Percentiles rank a stretch among this genome's conserved stretches.
phyloP scores from a whole-genome alignment of 2,888 invertebrate genomes.

The Dryococelus australis region DNA sequence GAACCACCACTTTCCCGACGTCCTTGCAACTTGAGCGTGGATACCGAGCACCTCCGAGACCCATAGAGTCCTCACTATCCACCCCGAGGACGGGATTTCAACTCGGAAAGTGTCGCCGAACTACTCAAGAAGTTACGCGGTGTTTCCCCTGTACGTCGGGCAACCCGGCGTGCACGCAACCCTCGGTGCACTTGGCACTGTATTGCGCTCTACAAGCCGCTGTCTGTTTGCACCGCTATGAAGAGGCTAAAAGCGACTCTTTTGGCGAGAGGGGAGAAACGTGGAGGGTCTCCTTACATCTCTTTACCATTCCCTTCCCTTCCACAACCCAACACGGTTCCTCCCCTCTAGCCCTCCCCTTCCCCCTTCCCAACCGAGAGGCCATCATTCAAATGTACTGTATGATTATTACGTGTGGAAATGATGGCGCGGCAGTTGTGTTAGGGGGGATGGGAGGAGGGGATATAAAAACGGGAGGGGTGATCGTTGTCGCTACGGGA shows the following conservation, averaged over 20 bases:
- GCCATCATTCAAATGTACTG: conserved; percentile 25
- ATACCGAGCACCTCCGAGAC: no score
- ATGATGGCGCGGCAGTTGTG: not conserved
- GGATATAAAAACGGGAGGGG: not conserved
- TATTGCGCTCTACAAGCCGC: not conserved
- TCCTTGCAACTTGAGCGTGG: no score
- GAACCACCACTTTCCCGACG: no score
- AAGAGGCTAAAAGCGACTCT: no score
- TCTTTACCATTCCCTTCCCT: not conserved
- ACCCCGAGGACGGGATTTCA: no score
- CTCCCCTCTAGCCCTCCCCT: not conserved
- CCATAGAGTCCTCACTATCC: no score
- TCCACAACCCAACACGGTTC: not conserved
- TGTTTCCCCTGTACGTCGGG: not conserved
- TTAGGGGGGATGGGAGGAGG: not conserved
- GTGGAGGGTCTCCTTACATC: not conserved
- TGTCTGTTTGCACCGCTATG: not conserved
- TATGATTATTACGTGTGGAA: conserved; percentile 20
- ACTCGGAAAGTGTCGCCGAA: no score
- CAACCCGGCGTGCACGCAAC: not conserved
- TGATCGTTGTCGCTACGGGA: not conserved
- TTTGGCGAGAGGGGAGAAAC: not conserved
- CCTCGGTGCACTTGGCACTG: not conserved
- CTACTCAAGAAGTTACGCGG: no score
- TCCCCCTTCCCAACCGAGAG: not conserved